Conservation (phyloP, 1,140 invertebrate genomes). For the Lineus longissimus region DNA sequence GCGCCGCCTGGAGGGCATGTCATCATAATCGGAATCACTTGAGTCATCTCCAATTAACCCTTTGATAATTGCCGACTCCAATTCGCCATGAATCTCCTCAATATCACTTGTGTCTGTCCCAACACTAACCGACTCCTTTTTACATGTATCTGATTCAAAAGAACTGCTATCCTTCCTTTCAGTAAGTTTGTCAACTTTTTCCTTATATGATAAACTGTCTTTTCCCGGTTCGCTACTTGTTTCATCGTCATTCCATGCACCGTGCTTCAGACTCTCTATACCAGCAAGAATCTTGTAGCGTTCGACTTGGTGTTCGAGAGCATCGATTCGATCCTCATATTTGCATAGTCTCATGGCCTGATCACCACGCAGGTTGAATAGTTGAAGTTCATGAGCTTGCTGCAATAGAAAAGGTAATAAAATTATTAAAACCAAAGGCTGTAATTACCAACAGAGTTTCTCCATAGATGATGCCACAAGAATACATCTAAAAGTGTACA, state of each 20-base stretch:
- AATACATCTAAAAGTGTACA: too few species aligned
- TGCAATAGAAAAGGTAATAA: not conserved
- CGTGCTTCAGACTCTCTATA: constrained; percentile 3
- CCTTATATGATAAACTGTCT: not conserved
- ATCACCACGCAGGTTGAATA: constrained; percentile 2
- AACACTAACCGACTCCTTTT: not conserved
- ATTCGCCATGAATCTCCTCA: constrained; percentile 7
- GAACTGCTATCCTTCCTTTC: constrained; percentile 2
- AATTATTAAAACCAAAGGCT: too few species aligned
- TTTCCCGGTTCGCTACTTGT: not conserved
- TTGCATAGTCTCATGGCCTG: constrained; percentile 1
- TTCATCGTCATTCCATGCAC: not conserved
- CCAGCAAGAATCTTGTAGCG: constrained; percentile 6
- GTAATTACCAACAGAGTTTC: too few species aligned
- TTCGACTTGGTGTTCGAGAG: constrained; percentile 3
- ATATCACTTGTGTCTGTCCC: constrained; percentile 1
- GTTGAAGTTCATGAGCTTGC: constrained; percentile 1
- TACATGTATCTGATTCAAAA: not conserved
- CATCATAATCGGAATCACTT: not conserved
- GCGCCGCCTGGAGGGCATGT: not conserved
- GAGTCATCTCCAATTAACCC: constrained; percentile 1
- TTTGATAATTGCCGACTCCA: not conserved
- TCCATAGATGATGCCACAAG: too few species aligned
- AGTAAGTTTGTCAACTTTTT: not conserved
- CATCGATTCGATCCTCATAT: constrained; percentile 4